Evolutionary conservation across 2,888 invertebrate genomes (phyloP).

Genomic region (Phragmatobia fuliginosa): DNA sequence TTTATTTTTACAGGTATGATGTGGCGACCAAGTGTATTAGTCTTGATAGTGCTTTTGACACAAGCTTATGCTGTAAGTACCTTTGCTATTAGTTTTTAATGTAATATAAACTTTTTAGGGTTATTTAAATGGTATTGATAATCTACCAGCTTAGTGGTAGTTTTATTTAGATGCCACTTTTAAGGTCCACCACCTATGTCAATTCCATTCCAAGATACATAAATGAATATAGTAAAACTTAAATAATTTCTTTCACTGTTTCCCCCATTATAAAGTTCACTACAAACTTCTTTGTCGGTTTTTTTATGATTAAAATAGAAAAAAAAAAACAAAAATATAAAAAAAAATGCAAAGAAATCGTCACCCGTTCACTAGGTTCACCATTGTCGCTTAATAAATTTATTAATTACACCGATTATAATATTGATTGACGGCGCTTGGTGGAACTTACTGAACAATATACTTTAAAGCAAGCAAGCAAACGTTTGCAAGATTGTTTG

Average conservation of each 20-base stretch:
- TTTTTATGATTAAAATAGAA: neutral
- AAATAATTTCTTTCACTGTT: neutral
- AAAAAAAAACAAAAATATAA: neutral
- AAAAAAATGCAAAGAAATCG: neutral
- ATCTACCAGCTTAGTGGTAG: slow-evolving; percentile 5
- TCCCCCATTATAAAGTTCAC: neutral
- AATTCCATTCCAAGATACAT: slow-evolving; percentile 11
- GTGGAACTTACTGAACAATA: too few relatives aligned
- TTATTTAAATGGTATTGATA: slow-evolving; percentile 7
- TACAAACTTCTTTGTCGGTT: neutral
- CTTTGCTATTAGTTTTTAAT: slow-evolving; percentile 1
- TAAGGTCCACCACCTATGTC: neutral
- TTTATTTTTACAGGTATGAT: slow-evolving; percentile 60
- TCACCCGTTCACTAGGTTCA: neutral
- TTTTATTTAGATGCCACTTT: too few relatives aligned
- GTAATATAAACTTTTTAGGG: neutral
- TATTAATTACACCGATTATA: too few relatives aligned
- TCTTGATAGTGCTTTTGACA: slow-evolving; percentile 55
- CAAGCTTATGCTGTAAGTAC: slow-evolving; percentile 63
- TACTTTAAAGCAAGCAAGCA: too few relatives aligned
- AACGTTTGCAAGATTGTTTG: too few relatives aligned
- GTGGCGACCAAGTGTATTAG: slow-evolving; percentile 51
- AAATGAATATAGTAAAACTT: neutral
- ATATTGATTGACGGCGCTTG: too few relatives aligned
- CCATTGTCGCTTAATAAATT: neutral